A percentile compares a stretch with the other conserved stretches of the same genome.
Conservation (phyloP, 2,797 vertebrate genomes). For the Mareca penelope region DNA sequence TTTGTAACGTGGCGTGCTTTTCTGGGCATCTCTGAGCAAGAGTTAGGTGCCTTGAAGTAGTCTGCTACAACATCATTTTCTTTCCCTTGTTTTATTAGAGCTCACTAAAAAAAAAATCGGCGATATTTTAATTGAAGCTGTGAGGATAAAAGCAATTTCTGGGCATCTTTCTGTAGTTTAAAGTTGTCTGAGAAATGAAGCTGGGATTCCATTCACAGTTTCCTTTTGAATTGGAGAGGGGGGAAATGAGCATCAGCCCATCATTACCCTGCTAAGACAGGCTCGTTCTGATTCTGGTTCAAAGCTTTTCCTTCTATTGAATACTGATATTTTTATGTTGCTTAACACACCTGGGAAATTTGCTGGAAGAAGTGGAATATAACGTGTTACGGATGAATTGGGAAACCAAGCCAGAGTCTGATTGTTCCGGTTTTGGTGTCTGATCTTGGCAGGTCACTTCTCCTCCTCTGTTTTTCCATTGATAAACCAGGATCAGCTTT, state of each 20-base stretch:
- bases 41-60: background rate
- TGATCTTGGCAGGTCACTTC: background rate
- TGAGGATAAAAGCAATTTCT: background rate
- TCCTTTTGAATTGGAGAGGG: constrained; percentile 5
- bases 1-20: background rate
- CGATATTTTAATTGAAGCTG: background rate
- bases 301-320: constrained; percentile 11
- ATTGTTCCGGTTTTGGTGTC: background rate
- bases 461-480: background rate
- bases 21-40: background rate
- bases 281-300: background rate
- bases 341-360: background rate
- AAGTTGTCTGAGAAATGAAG: background rate
- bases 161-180: background rate
- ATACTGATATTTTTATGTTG: background rate
- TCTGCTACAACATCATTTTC: background rate
- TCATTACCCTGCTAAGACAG: background rate
- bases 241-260: background rate
- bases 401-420: background rate
- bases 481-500: background rate
- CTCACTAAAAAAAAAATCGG: background rate
- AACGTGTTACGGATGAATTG: background rate
- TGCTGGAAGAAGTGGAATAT: background rate
- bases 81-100: background rate
- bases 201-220: background rate